Evolutionary conservation across 2,113 vertebrate species (phyloP).

Genomic region (Prolemur simus): DNA sequence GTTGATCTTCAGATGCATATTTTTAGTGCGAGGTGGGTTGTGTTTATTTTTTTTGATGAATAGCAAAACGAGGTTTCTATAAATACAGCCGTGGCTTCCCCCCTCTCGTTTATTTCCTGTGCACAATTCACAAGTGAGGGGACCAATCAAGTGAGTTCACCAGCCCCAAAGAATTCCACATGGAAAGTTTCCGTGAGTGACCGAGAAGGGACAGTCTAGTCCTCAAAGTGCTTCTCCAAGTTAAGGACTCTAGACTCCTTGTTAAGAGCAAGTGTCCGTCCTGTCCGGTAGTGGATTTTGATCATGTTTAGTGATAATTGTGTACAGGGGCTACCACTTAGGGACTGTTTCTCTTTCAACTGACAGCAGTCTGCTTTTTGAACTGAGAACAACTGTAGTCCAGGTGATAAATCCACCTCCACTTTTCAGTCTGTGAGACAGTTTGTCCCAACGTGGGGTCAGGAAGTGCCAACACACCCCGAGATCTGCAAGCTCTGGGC

Average conservation of each 20-base stretch:
- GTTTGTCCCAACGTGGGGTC: not conserved
- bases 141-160: conserved; percentile 63
- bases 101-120: conserved; percentile 77
- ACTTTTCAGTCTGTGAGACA: fast-evolving
- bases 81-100: conserved; percentile 81
- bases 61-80: conserved; percentile 83
- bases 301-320: fast-evolving
- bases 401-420: not conserved
- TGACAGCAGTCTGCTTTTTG: not conserved
- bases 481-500: not conserved
- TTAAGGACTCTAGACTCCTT: fast-evolving
- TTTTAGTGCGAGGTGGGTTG: conserved; percentile 77
- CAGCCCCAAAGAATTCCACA: conserved; percentile 57
- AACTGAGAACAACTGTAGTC: not conserved
- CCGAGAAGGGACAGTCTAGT: fast-evolving
- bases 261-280: fast-evolving
- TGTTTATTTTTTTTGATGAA: conserved; percentile 81
- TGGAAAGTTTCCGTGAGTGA: not conserved
- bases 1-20: conserved; percentile 73
- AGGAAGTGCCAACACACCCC: fast-evolving
- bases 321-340: fast-evolving
- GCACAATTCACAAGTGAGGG: conserved; percentile 72
- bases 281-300: fast-evolving
- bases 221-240: fast-evolving
- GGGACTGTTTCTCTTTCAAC: not conserved